Conservation (phyloP, 2,113 vertebrate species). For the Pangasianodon gigas region DNA sequence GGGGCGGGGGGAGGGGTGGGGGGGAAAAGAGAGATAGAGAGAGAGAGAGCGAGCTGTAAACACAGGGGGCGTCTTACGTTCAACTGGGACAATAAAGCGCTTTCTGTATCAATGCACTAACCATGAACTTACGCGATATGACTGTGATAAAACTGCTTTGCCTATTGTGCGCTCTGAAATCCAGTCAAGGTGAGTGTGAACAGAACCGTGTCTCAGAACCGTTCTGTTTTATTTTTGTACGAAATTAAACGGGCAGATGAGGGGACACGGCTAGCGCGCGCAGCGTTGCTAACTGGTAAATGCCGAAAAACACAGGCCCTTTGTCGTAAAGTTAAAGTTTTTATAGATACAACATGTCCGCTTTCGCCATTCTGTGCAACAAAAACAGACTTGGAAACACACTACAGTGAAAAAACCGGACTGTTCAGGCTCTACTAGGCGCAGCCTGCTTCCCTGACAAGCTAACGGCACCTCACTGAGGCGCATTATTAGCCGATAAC, state of each 20-base stretch:
- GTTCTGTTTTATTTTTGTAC: background rate
- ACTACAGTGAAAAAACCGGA: too few relatives aligned
- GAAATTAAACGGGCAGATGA: slow-evolving; percentile 53
- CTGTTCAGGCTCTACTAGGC: too few relatives aligned
- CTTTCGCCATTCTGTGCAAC: slow-evolving; percentile 25
- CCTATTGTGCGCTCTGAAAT: slow-evolving; percentile 59
- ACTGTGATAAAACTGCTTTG: slow-evolving; percentile 68
- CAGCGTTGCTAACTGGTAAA: slow-evolving; percentile 53
- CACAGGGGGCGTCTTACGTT: slow-evolving; percentile 75
- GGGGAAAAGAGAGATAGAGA: slow-evolving; percentile 67
- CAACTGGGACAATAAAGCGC: slow-evolving; percentile 77
- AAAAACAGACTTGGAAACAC: background rate
- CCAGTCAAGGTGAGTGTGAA: slow-evolving; percentile 70
- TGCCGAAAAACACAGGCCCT: background rate
- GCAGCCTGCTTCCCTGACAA: background rate
- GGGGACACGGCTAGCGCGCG: slow-evolving; percentile 53
- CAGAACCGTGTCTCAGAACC: background rate
- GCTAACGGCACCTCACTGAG: background rate
- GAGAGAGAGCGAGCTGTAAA: slow-evolving; percentile 74
- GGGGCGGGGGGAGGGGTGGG: slow-evolving; percentile 55
- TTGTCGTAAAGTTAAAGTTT: background rate
- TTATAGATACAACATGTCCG: background rate
- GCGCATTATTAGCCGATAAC: background rate
- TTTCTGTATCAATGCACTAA: slow-evolving; percentile 72
- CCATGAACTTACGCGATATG: slow-evolving; percentile 71